phyloP scores from a whole-genome alignment of 1,140 invertebrate genomes.

The Anastatus disparis region DNA sequence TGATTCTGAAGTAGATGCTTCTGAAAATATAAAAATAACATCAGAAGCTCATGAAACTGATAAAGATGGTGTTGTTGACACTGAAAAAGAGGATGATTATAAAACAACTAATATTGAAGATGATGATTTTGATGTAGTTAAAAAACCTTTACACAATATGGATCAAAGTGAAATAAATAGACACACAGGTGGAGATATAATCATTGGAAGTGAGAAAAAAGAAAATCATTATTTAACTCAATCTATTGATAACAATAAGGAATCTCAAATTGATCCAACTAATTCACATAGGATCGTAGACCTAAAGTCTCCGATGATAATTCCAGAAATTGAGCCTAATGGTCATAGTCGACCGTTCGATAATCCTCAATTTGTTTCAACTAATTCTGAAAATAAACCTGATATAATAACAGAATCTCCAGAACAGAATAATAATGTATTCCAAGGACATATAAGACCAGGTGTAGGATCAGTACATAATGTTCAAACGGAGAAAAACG shows the following conservation, averaged over 20 bases:
- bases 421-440: conserved; percentile 18
- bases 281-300: conserved; percentile 50
- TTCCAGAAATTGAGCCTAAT: conserved; percentile 47
- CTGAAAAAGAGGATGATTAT: conserved; percentile 31
- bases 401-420: conserved; percentile 45
- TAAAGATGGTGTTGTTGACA: conserved; percentile 29
- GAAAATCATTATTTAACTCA: conserved; percentile 15
- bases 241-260: not conserved
- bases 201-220: conserved; percentile 27
- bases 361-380: conserved; percentile 37
- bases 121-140: not conserved
- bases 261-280: not conserved
- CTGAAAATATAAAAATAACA: conserved; percentile 56
- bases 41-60: conserved; percentile 31
- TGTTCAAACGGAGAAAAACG: conserved; percentile 12
- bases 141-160: not conserved
- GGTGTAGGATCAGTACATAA: conserved; percentile 44
- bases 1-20: conserved; percentile 57
- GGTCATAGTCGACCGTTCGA: conserved; percentile 52
- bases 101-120: conserved; percentile 16
- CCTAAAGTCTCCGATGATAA: conserved; percentile 53
- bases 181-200: conserved; percentile 25
- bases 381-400: conserved; percentile 1
- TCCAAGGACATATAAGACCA: conserved; percentile 37
- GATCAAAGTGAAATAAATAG: not conserved